Evolutionary conservation across 23 tunicate species (phyloP).

Genomic region (Halocynthia roretzi): DNA sequence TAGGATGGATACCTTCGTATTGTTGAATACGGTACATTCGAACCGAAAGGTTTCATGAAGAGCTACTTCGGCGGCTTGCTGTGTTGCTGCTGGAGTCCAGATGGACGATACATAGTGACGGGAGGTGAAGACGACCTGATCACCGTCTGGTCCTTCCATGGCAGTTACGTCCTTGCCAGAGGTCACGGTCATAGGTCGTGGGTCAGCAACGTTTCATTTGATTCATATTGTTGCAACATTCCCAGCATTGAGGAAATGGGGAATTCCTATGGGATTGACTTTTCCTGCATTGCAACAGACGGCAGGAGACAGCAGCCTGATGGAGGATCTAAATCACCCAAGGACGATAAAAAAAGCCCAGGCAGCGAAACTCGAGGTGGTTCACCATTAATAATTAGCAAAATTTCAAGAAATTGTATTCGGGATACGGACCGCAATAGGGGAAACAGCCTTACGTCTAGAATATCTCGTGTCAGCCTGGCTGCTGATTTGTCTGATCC

Average conservation of each 20-base stretch:
- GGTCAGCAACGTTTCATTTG: constrained; percentile 89
- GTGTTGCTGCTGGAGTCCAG: constrained; percentile 95
- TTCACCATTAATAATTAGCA: too few species aligned
- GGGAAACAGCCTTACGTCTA: constrained; percentile 77
- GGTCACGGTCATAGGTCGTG: constrained; percentile 95
- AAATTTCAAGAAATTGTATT: too few species aligned
- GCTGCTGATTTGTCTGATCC: constrained; percentile 42
- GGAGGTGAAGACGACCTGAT: constrained; percentile 99
- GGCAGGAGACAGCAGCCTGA: too few species aligned
- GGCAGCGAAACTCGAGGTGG: too few species aligned
- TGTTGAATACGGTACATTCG: constrained; percentile 53
- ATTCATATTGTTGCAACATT: constrained; percentile 55
- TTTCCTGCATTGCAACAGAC: too few species aligned
- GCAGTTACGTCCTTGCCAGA: constrained; percentile 65
- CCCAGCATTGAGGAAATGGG: constrained; percentile 79
- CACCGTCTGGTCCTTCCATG: constrained; percentile 84
- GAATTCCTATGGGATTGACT: constrained; percentile 34
- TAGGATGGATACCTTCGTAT: constrained; percentile 90
- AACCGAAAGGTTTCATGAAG: constrained; percentile 70
- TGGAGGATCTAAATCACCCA: too few species aligned
- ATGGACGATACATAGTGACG: constrained; percentile 87
- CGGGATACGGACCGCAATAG: not conserved
- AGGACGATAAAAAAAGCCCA: too few species aligned
- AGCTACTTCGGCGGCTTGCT: constrained; percentile 95
- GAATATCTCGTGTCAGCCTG: constrained; percentile 54